Evolutionary conservation across 2,797 vertebrate genomes (phyloP).

Genomic region (Rallus crepitans): DNA sequence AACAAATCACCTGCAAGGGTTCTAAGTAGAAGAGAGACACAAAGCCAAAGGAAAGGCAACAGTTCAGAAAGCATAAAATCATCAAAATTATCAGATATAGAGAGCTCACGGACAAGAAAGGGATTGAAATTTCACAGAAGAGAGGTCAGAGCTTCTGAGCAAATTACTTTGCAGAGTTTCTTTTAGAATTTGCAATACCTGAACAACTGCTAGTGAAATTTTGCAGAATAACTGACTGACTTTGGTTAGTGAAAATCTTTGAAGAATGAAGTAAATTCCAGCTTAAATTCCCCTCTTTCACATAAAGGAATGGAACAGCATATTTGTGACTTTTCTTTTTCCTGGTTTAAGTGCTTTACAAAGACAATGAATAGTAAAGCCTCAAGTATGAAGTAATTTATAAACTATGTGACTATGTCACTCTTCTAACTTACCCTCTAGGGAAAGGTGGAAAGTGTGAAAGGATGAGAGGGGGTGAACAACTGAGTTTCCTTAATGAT

Average conservation of each 20-base stretch:
- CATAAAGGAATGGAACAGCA: background rate
- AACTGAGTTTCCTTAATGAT: background rate
- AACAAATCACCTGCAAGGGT: background rate
- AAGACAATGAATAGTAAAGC: background rate
- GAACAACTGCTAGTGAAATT: background rate
- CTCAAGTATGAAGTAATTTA: background rate
- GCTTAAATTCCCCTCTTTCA: background rate
- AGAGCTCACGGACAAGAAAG: background rate
- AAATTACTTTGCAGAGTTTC: background rate
- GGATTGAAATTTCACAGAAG: background rate
- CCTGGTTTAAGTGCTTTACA: background rate
- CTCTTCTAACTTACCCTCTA: background rate
- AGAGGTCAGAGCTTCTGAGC: background rate
- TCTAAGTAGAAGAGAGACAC: background rate
- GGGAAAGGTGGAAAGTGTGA: background rate
- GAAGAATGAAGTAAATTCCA: background rate
- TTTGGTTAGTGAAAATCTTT: background rate
- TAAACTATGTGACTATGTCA: background rate
- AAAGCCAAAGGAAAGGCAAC: background rate
- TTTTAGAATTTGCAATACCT: background rate
- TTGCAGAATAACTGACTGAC: background rate
- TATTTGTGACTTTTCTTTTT: background rate
- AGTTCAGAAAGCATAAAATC: background rate
- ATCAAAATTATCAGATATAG: background rate
- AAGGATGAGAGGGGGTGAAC: background rate